Percentiles rank a stretch among this genome's conserved stretches.
phyloP scores from a whole-genome alignment of 2,888 invertebrate species.

The Oligia fasciuncula region DNA sequence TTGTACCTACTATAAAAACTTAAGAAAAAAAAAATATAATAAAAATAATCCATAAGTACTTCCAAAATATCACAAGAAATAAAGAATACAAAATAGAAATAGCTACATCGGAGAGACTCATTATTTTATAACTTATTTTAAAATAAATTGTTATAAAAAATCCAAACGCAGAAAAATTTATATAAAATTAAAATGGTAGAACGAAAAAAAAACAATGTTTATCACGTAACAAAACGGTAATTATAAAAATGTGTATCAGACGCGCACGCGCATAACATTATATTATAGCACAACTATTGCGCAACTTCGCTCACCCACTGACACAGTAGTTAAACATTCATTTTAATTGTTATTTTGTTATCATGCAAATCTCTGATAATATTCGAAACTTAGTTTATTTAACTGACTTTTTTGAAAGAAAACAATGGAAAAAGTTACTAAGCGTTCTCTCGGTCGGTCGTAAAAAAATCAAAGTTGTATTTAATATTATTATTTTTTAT shows the following conservation, averaged over 20 bases:
- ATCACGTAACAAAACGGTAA: slow-evolving; percentile 32
- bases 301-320: slow-evolving; percentile 44
- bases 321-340: slow-evolving; percentile 33
- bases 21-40: too few species aligned
- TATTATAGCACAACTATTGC: slow-evolving; percentile 48
- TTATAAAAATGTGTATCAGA: slow-evolving; percentile 46
- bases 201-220: not conserved
- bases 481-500: not conserved
- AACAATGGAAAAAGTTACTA: too few species aligned
- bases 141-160: not conserved
- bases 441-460: not conserved
- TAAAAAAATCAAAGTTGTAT: not conserved
- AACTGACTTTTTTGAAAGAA: not conserved
- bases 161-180: not conserved
- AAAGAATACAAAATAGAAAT: not conserved
- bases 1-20: not conserved
- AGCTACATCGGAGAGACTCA: not conserved
- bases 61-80: not conserved
- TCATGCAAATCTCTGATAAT: not conserved
- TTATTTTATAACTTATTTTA: not conserved
- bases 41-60: too few species aligned
- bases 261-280: slow-evolving; percentile 34
- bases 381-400: not conserved
- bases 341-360: slow-evolving; percentile 35
- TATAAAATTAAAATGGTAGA: not conserved